Conservation (phyloP, 2,888 invertebrate genomes). For the Plusia festucae region DNA sequence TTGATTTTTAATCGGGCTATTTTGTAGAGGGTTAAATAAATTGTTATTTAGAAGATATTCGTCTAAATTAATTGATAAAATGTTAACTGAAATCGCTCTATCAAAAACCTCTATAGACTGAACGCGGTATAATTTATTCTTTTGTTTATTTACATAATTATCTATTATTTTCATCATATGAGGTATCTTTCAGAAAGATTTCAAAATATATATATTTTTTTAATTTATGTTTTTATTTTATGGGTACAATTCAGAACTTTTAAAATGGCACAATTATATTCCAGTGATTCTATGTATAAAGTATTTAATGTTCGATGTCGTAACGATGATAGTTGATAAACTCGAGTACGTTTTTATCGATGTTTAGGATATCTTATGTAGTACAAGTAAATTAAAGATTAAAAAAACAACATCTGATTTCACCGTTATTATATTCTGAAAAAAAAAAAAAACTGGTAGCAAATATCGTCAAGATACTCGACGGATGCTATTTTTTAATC, state of each 20-base stretch:
- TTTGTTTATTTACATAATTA: constrained; percentile 16
- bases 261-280: constrained; percentile 24
- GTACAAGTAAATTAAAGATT: constrained; percentile 12
- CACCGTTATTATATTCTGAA: constrained; percentile 19
- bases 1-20: constrained; percentile 24
- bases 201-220: constrained; percentile 13
- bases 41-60: neutral
- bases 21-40: constrained; percentile 24
- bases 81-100: constrained; percentile 19
- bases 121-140: constrained; percentile 27
- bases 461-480: no score
- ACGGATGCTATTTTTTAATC: constrained; percentile 13
- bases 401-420: constrained; percentile 18
- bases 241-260: constrained; percentile 13
- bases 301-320: constrained; percentile 13
- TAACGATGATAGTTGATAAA: constrained; percentile 29
- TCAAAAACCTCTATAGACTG: constrained; percentile 39
- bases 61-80: constrained; percentile 2
- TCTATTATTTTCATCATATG: constrained; percentile 11
- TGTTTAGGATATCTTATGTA: constrained; percentile 24
- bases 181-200: constrained; percentile 19
- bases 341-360: constrained; percentile 25
- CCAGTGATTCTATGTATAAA: constrained; percentile 46
- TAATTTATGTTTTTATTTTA: constrained; percentile 1
- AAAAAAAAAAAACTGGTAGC: no score